Evolutionary conservation across 2,113 vertebrate species (phyloP), one percentile per base, ranked within the genome.

Genomic region (Phasianus colchicus): DNA sequence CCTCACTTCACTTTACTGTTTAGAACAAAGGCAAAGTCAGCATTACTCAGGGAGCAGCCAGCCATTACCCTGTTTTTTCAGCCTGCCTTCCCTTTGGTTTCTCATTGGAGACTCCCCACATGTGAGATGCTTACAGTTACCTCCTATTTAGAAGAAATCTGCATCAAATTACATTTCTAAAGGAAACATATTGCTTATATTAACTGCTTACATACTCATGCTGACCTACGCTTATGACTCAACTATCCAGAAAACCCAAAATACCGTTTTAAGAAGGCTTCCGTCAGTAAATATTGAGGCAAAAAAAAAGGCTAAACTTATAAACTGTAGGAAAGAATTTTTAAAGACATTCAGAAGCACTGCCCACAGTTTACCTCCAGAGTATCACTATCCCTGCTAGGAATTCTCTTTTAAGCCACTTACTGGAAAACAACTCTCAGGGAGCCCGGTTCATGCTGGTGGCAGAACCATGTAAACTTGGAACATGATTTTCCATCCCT

Each of bases 111-210:
- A 60, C 20, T 2, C 58, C 29, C 19, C n/a, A 32, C 20, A 2
- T 1, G 9, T 4, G 16, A 48, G 43, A 36, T 7, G 6, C 1
- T 0, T 3, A 48, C 13, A 47, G 54, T 30, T 54, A 63, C n/a
- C 24, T 92, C 67, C 50, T 60, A 13, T 66, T 38, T 2, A 73
- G 22, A 36, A 75, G 19, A 4, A 13, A 76, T 45, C 48, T 54
- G n/a, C 60, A 79, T 36, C 58, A 78, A 74, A 16, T 67, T 72
- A 81, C 6, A 43, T 14, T 38, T 47, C 48, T 32, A 52, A 43
- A 77, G 4, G 47, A 74, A 66, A 86, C 4, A 10, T 0, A 40
- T 2, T 11, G 47, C 27, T 86, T 43, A 36, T 0, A 2, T 79
- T 43, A 74, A 67, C 47, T 47, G 25, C 32, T 15, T 65, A 25